A percentile compares a stretch with the other conserved stretches of the same genome.
Evolutionary conservation across 2,888 invertebrate species (phyloP).

Genomic region (Dryocosmus kuriphilus): DNA sequence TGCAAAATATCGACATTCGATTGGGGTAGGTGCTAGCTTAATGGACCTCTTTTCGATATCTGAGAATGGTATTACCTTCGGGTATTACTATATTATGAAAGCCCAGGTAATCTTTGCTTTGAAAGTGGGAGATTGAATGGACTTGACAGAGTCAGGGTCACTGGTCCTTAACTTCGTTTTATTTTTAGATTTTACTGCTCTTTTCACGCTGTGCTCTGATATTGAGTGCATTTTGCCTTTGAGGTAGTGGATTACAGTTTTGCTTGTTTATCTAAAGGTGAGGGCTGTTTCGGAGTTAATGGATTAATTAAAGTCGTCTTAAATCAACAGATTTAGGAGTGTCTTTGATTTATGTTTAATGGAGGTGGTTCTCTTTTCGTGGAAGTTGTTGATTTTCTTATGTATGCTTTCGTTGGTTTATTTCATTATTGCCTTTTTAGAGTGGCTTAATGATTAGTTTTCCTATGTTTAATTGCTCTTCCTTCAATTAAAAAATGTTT

Average conservation of each 20-base stretch:
- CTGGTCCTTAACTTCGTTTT: constrained; percentile 30
- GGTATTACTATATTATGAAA: no score
- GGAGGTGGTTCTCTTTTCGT: no score
- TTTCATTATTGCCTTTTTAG: no score
- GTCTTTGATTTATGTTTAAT: constrained; percentile 8
- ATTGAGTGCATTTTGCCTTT: constrained; percentile 21
- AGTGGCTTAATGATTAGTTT: no score
- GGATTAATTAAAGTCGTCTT: background rate
- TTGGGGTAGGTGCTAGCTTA: no score
- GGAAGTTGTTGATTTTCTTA: background rate
- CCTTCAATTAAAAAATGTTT: no score
- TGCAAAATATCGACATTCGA: no score
- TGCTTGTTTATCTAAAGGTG: constrained; percentile 22
- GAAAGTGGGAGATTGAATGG: constrained; percentile 28
- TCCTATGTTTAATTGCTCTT: no score
- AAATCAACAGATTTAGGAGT: background rate
- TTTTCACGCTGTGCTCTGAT: background rate
- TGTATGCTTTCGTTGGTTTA: background rate
- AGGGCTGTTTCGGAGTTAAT: background rate
- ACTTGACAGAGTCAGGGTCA: constrained; percentile 32
- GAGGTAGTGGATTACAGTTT: constrained; percentile 7
- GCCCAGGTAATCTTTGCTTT: background rate
- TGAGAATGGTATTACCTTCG: background rate
- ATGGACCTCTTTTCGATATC: background rate
- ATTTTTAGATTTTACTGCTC: constrained; percentile 35